These are phyloP conservation scores for Vanessa cardui DNA, from an alignment of 2,888 invertebrate species.

Conservation along the genomic window DNA sequence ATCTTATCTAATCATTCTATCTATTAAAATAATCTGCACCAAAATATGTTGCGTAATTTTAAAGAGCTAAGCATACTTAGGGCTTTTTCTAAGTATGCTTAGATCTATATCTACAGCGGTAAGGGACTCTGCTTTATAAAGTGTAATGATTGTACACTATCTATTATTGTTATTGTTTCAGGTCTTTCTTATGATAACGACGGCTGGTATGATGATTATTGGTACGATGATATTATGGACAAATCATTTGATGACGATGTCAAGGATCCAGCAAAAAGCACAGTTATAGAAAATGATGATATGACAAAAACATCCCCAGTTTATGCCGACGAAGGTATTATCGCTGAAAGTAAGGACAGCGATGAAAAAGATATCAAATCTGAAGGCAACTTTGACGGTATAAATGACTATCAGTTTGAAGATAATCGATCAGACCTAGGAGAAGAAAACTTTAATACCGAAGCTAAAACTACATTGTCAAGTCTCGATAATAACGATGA, in stretches of 20 bases:
- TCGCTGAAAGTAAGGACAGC: neutral
- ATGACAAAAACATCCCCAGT: neutral
- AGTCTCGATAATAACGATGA: neutral
- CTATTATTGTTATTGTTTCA: slow-evolving; percentile 19
- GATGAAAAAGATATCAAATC: neutral
- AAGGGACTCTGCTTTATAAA: too few relatives aligned
- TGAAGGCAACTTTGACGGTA: slow-evolving; percentile 27
- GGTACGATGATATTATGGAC: slow-evolving; percentile 39
- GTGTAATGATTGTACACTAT: slow-evolving; percentile 2
- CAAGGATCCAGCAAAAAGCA: slow-evolving; percentile 9
- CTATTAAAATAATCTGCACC: too few relatives aligned
- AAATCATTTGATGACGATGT: slow-evolving; percentile 22
- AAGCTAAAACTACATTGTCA: slow-evolving; percentile 8
- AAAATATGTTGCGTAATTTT: too few relatives aligned
- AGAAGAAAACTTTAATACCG: slow-evolving; percentile 36
- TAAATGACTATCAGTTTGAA: slow-evolving; percentile 62
- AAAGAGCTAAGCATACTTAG: too few relatives aligned
- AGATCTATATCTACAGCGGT: too few relatives aligned
- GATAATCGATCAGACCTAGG: slow-evolving; percentile 57
- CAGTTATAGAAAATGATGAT: neutral
- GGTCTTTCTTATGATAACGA: slow-evolving; percentile 12
- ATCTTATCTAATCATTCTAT: too few relatives aligned
- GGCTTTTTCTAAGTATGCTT: too few relatives aligned
- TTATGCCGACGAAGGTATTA: neutral
- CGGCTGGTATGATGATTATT: slow-evolving; percentile 37